Conservation (phyloP, 2,113 vertebrate genomes). For the Cyanistes caeruleus region DNA sequence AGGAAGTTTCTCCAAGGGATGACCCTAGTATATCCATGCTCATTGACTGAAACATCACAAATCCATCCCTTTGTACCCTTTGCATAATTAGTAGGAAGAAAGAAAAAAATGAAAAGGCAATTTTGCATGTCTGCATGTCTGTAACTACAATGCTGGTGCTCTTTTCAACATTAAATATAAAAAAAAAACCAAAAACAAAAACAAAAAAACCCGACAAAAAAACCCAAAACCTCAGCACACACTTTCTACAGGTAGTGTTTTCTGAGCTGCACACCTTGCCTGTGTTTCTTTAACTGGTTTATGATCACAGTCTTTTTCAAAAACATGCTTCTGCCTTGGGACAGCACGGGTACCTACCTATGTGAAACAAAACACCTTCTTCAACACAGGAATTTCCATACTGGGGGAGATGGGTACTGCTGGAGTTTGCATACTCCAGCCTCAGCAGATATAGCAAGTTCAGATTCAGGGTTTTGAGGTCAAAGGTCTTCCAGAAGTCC, state of each 20-base stretch:
- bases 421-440: not conserved
- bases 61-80: not conserved
- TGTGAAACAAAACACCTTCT: not conserved
- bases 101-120: not conserved
- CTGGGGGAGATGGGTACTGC: not conserved
- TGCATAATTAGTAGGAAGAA: not conserved
- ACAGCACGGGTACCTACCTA: not conserved
- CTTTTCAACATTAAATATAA: not conserved
- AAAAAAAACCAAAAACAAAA: too few relatives aligned
- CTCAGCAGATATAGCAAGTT: rapidly evolving
- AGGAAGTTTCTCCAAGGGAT: not conserved
- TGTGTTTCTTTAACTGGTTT: not conserved
- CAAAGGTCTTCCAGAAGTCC: not conserved
- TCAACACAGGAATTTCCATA: not conserved
- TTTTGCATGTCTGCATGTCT: not conserved
- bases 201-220: not conserved
- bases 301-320: not conserved
- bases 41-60: not conserved
- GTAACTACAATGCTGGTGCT: not conserved
- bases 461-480: not conserved
- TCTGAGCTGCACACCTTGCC: not conserved
- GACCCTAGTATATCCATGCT: not conserved
- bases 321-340: not conserved
- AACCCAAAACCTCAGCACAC: not conserved
- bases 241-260: not conserved